Conservation (phyloP, 37 sponge, comb jelly and placozoan species). For the Dysidea cf. avara region DNA sequence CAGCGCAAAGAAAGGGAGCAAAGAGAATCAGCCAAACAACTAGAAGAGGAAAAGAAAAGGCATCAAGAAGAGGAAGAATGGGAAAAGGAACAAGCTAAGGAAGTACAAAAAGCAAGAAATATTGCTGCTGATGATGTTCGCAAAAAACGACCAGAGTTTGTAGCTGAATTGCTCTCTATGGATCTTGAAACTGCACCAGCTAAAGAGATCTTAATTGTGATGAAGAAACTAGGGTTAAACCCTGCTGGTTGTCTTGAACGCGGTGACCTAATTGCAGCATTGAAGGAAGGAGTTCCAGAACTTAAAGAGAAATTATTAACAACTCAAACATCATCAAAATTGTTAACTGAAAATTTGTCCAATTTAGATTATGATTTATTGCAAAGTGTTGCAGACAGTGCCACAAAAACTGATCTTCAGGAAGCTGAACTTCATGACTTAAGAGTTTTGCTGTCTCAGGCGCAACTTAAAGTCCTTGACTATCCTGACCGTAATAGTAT, state of each 20-base stretch:
- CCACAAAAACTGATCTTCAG: background rate
- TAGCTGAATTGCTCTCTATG: constrained; percentile 55
- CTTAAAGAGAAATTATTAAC: constrained; percentile 1
- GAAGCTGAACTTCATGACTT: background rate
- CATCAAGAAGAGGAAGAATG: constrained; percentile 21
- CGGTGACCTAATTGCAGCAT: constrained; percentile 48
- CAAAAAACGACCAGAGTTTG: constrained; percentile 30
- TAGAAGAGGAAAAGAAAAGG: constrained; percentile 30
- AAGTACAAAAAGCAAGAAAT: background rate
- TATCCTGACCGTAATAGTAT: no score
- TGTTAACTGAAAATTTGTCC: no score
- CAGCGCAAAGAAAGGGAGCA: background rate
- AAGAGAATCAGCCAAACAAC: constrained; percentile 2
- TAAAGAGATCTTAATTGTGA: constrained; percentile 49
- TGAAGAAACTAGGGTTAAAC: constrained; percentile 59
- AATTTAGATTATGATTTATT: no score
- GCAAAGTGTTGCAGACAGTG: background rate
- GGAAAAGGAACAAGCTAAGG: background rate
- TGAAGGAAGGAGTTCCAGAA: constrained; percentile 56
- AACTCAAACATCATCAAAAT: no score
- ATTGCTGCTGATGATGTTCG: background rate
- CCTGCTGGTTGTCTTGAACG: constrained; percentile 39
- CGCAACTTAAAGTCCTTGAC: no score
- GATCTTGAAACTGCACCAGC: constrained; percentile 48
- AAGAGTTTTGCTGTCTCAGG: background rate